These are phyloP conservation scores for Chaetura pelagica DNA, from an alignment of 2,113 vertebrate species.

Conservation along the genomic window DNA sequence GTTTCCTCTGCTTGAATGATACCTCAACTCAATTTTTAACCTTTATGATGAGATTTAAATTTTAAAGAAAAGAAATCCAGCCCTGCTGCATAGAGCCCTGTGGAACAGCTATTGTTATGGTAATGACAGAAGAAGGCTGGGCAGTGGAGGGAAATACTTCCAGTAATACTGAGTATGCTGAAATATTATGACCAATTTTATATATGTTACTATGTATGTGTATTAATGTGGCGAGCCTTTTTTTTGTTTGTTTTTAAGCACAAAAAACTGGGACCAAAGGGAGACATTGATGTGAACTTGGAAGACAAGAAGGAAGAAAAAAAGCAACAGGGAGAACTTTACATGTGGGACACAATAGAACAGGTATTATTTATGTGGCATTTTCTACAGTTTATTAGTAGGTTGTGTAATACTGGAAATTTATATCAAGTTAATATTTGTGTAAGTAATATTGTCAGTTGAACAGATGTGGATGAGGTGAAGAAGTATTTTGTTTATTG, in stretches of 20 bases:
- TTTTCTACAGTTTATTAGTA: not conserved
- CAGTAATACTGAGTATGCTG: not conserved
- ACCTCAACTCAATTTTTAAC: not conserved
- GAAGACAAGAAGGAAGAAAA: slow-evolving; percentile 87
- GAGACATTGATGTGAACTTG: slow-evolving; percentile 77
- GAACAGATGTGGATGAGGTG: not conserved
- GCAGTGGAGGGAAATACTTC: not conserved
- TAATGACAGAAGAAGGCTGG: not conserved
- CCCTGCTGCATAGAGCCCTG: not conserved
- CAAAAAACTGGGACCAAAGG: slow-evolving; percentile 88
- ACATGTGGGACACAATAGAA: slow-evolving; percentile 97
- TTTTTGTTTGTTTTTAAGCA: slow-evolving; percentile 78
- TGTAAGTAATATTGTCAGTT: not conserved
- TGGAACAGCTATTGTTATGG: not conserved
- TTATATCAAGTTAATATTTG: not conserved
- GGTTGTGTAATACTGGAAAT: not conserved
- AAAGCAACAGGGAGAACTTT: slow-evolving; percentile 89
- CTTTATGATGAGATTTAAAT: not conserved
- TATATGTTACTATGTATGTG: not conserved
- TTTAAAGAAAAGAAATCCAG: not conserved
- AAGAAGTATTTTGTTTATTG: not conserved
- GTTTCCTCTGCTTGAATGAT: not conserved
- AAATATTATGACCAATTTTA: not conserved
- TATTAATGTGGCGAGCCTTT: not conserved
- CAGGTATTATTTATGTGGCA: slow-evolving; percentile 77